A percentile compares a stretch with the other conserved stretches of the same genome.
Evolutionary conservation across 2,888 invertebrate genomes (phyloP).

Genomic region (Hirtodrosophila histrioides): DNA sequence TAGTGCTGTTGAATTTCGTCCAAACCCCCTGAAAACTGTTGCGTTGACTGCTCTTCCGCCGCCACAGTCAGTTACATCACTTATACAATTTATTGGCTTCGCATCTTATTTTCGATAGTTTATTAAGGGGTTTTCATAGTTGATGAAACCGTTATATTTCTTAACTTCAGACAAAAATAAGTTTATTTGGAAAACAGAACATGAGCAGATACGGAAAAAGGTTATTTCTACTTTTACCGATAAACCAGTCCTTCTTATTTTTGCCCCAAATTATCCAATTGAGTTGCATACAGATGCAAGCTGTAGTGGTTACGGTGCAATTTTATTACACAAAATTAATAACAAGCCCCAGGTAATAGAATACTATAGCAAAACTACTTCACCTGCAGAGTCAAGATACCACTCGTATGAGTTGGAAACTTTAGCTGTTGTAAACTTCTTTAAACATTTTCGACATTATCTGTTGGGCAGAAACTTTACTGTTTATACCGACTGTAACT

Average conservation of each 20-base stretch:
- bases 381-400: neutral
- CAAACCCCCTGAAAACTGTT: conserved; percentile 20
- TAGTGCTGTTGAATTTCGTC: conserved; percentile 10
- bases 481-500: conserved; percentile 23
- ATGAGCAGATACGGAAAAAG: too few relatives aligned
- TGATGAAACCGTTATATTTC: too few relatives aligned
- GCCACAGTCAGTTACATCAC: conserved; percentile 20
- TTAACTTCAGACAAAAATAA: too few relatives aligned
- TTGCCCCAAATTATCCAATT: too few relatives aligned
- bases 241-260: too few relatives aligned
- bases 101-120: conserved; percentile 21
- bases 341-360: neutral
- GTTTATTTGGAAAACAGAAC: too few relatives aligned
- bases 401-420: conserved; percentile 24
- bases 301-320: neutral
- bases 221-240: too few relatives aligned
- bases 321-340: conserved; percentile 1
- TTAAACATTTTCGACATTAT: conserved; percentile 54
- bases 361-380: neutral
- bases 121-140: neutral
- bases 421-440: conserved; percentile 45
- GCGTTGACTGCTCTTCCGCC: conserved; percentile 25
- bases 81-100: conserved; percentile 16
- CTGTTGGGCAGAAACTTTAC: conserved; percentile 14
- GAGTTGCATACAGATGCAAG: too few relatives aligned